phyloP scores from a whole-genome alignment of 2,113 vertebrate species.

The Megaleporinus macrocephalus region DNA sequence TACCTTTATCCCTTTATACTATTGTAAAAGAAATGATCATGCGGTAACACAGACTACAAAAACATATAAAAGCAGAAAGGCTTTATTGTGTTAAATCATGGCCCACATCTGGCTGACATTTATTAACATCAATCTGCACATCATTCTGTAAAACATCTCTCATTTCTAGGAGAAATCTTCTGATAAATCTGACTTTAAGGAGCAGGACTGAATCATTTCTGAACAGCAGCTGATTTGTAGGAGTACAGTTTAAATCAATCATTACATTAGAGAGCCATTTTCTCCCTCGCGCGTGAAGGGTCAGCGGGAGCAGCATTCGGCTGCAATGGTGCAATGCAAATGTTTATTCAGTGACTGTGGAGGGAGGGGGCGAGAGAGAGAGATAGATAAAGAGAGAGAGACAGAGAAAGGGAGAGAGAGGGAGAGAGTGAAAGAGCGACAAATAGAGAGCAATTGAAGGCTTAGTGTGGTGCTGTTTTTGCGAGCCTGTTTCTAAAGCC shows the following conservation, averaged over 20 bases:
- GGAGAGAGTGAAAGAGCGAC: not conserved
- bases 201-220: not conserved
- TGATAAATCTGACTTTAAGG: not conserved
- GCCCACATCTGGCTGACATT: no score
- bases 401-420: not conserved
- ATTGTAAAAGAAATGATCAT: no score
- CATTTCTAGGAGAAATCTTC: not conserved
- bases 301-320: not conserved
- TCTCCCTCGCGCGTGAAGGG: not conserved
- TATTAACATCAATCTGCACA: not conserved
- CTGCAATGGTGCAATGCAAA: not conserved
- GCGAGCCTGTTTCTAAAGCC: not conserved
- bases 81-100: no score
- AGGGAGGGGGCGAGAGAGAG: not conserved
- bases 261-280: not conserved
- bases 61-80: no score
- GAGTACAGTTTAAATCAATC: not conserved
- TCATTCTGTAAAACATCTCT: not conserved
- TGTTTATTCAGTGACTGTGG: slow-evolving; percentile 6
- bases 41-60: no score
- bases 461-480: not conserved
- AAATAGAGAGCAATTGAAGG: not conserved
- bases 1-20: no score
- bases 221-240: not conserved
- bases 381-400: not conserved